Conservation (phyloP, 2,113 vertebrate genomes). For the Pampusana beccarii region DNA sequence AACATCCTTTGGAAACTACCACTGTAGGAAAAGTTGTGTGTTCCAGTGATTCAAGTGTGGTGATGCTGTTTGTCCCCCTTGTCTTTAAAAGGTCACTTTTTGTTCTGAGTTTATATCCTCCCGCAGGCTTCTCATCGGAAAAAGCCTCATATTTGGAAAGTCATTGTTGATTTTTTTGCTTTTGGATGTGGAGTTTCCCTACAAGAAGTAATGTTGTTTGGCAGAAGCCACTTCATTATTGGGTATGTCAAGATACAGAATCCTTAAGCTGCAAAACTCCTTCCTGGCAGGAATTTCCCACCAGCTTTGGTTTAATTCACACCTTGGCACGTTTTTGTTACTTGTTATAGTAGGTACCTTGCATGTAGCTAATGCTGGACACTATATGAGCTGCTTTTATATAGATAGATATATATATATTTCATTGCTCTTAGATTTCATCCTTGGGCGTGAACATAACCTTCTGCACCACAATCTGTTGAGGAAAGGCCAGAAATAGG, state of each 20-base stretch:
- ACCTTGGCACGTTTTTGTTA: neutral
- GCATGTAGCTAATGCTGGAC: neutral
- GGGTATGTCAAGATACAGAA: neutral
- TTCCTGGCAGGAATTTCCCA: neutral
- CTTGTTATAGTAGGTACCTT: neutral
- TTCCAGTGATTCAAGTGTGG: neutral
- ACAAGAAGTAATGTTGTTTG: neutral
- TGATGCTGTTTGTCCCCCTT: neutral
- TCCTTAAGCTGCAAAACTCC: neutral
- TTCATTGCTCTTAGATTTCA: neutral
- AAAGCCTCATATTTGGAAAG: neutral
- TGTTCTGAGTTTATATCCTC: neutral
- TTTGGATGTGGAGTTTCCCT: neutral
- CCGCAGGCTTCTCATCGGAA: neutral
- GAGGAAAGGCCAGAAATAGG: neutral
- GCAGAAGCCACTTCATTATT: neutral
- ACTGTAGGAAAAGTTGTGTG: neutral
- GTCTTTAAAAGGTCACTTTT: conserved; percentile 53
- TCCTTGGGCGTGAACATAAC: neutral
- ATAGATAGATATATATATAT: too few relatives aligned
- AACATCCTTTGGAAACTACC: neutral
- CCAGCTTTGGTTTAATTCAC: neutral
- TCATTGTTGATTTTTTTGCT: neutral
- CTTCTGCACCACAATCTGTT: neutral
- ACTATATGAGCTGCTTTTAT: neutral